A percentile compares a stretch with the other conserved stretches of the same genome.
phyloP scores from a whole-genome alignment of 2,797 vertebrate species.

The Acanthis flammea region DNA sequence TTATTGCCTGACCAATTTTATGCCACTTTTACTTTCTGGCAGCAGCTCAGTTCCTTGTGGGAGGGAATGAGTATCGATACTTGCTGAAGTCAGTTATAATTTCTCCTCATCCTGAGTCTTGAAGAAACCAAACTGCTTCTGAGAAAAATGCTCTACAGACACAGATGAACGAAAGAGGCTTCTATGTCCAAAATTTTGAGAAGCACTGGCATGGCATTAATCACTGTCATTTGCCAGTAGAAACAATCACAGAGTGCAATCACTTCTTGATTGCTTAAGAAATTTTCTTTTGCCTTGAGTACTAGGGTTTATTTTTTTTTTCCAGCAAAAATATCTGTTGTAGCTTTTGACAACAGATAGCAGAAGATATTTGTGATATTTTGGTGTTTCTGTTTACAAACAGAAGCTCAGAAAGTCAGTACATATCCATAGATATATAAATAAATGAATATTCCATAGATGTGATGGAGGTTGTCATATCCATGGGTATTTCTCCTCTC shows the following conservation, averaged over 20 bases:
- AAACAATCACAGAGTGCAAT: constrained; percentile 25
- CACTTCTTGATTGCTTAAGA: constrained; percentile 20
- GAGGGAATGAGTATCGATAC: constrained; percentile 1
- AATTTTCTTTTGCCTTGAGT: neutral
- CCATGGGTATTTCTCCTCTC: neutral
- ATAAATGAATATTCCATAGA: neutral
- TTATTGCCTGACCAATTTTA: neutral
- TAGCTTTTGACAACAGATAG: neutral
- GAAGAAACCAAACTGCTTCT: neutral
- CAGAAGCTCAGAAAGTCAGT: neutral
- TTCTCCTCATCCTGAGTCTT: constrained; percentile 27
- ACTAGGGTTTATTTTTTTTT: neutral
- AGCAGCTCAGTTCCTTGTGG: constrained; percentile 41
- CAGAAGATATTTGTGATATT: neutral
- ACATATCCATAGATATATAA: too few relatives aligned
- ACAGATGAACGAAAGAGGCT: constrained; percentile 21
- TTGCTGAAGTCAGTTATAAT: constrained; percentile 16
- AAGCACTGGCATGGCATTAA: neutral
- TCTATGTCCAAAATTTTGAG: neutral
- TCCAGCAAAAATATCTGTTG: neutral
- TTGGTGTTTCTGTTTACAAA: constrained; percentile 20
- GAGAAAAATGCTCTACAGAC: neutral
- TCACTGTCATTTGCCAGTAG: constrained; percentile 44
- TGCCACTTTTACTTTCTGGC: neutral
- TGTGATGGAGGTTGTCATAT: neutral